Base-by-base conservation (phyloP, 1,140 invertebrate genomes). In the Drosophila sechellia region DNA sequence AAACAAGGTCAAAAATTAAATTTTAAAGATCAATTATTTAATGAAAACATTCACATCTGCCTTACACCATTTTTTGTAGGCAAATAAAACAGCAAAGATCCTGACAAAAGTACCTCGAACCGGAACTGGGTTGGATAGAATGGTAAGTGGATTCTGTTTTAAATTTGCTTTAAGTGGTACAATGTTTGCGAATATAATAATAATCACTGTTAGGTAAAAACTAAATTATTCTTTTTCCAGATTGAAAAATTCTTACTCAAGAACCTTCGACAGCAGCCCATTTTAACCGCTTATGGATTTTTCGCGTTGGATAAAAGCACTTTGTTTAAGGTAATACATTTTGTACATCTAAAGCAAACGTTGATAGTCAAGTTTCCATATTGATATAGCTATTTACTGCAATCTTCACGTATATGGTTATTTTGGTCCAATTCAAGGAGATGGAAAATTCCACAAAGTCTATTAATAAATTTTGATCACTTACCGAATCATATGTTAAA, bases 401-500 rank as follows among this genome's bases (percentile, higher is more conserved):
- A 3, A 91, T 92, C 39, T 91, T 92, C 13, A 92, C 89, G 6
- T 92, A 92, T 45, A 91, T 92, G 85, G 81, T 92, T 0, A 92
- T 92, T 55, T 52, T 90, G 46, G 91, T 92, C 50, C 81, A 89
- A 66, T 90, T 91, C 34, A 92, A 90, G 71, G 81, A 90, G 72
- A 79, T 91, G 83, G 79, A 92, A 59, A 90, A 74, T 58, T 71
- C 83, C 2, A 80, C 87, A 1, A 81, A 87, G 52, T 54, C 77
- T 0, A 43, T 87, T 31, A 40, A 25, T 35, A 53, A 63, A 55
- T 54, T 55, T 20, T 43, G 37, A 71, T 15, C 8, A 92, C 93
- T 94, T 94, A 97, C 96, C 94, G 95, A 94, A 92, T 97, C 96
- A 84, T 94, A 94, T 74, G 95, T 94, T 93, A 95, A 95, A 93